Percentiles rank a stretch among this genome's conserved stretches.
Conservation (phyloP, 1,140 invertebrate genomes). For the Latrodectus geometricus region DNA sequence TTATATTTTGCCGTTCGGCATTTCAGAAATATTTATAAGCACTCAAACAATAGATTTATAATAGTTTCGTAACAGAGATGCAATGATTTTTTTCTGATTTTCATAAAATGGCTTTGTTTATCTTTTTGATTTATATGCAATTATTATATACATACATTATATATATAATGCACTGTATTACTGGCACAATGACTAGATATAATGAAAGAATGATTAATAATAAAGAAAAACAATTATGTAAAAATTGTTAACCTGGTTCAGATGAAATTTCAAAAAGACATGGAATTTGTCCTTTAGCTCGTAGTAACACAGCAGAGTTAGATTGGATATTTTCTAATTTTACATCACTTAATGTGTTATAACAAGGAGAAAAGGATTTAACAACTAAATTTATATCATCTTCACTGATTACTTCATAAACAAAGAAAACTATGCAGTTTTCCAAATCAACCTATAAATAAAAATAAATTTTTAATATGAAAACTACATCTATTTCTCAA, state of each 20-base stretch:
- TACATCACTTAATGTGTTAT: constrained; percentile 9
- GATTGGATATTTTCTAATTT: background rate
- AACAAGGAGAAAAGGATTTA: constrained; percentile 25
- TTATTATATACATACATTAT: too few relatives aligned
- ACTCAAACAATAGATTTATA: too few relatives aligned
- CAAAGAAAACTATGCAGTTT: constrained; percentile 26
- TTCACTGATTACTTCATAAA: background rate
- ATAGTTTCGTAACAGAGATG: too few relatives aligned
- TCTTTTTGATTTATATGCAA: too few relatives aligned
- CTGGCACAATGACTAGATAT: too few relatives aligned
- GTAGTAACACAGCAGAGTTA: constrained; percentile 17
- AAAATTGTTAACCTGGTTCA: constrained; percentile 18
- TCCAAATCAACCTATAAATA: constrained; percentile 29
- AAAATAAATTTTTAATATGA: background rate
- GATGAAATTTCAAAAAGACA: constrained; percentile 28
- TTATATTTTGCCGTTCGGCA: too few relatives aligned
- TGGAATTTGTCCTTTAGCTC: constrained; percentile 33
- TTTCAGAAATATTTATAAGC: too few relatives aligned
- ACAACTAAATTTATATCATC: constrained; percentile 5
- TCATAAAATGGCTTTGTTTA: too few relatives aligned
- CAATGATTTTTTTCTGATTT: too few relatives aligned
- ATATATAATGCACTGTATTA: too few relatives aligned
- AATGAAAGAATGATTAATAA: too few relatives aligned
- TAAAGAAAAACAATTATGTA: too few relatives aligned
- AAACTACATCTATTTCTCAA: background rate